phyloP scores from a whole-genome alignment of 2,113 vertebrate species.

The Thamnaconus septentrionalis region DNA sequence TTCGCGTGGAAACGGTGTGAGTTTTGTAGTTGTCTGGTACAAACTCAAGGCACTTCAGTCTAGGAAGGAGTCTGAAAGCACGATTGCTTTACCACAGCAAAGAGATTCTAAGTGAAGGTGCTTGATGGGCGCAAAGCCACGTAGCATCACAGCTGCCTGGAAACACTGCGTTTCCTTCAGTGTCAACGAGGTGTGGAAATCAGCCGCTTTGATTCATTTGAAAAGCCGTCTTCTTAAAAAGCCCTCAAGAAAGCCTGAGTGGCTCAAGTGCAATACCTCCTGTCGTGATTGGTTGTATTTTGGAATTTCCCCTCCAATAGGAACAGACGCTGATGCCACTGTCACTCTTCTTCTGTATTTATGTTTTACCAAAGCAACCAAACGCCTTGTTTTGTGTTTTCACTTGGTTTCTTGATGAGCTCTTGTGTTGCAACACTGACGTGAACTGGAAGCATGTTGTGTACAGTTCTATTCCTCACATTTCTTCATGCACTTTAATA shows the following conservation, averaged over 20 bases:
- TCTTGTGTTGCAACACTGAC: no score
- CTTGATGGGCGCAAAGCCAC: neutral
- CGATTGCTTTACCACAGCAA: neutral
- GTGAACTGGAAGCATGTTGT: no score
- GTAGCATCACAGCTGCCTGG: no score
- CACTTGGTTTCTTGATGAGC: no score
- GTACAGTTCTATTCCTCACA: no score
- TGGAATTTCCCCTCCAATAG: conserved; percentile 11
- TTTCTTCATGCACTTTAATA: no score
- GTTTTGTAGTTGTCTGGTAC: conserved; percentile 12
- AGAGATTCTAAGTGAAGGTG: neutral
- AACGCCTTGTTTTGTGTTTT: conserved; percentile 13
- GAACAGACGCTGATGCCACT: neutral
- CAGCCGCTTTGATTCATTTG: neutral
- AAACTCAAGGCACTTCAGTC: neutral
- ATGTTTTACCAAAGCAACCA: conserved; percentile 21
- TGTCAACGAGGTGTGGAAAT: no score
- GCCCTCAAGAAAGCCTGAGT: neutral
- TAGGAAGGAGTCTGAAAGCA: no score
- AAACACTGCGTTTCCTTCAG: no score
- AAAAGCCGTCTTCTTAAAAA: neutral
- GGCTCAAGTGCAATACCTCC: conserved; percentile 19
- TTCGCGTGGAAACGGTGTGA: neutral
- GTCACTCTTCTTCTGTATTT: conserved; percentile 9
- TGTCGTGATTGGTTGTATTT: conserved; percentile 37